Evolutionary conservation across 2,797 vertebrate species (phyloP), one percentile per base, ranked within the genome.

Genomic region (Taenioides sp.): DNA sequence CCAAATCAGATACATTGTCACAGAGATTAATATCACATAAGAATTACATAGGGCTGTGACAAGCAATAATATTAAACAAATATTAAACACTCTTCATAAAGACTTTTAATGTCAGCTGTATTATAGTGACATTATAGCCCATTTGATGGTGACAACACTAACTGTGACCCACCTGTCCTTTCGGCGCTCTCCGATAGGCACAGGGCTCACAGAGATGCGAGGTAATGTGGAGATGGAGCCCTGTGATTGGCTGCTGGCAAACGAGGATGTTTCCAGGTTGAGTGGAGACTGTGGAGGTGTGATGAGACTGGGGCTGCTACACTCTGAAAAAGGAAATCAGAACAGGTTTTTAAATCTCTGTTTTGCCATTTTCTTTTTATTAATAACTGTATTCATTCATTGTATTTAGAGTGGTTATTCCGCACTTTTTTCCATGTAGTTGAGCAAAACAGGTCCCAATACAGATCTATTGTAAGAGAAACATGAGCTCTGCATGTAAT

Each of bases 231-330:
- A 95, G 80, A 97, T 96, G 67, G 96, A 97, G 86, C 95, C 94
- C 86, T 98, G 97, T 1, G 96, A 97, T 86, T 98, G 97, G 93
- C 94, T 96, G 84, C 96, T 97, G 77, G 94, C 87, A 1, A 97
- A 97, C 6, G 96, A 98, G 34, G 96, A 95, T 0, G 96, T 96
- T 88, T 99, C 96, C 73, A 97, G 85, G 77, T 96, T 98, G 74
- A 97, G 93, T 17, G 96, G 97, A 0, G 97, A 98, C 73, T 97
- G 95, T 0, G 96, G 98, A 70, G 98, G 97, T 1, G 97, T 98
- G 90, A 96, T 94, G 85, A 97, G 91, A 82, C 96, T 95, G 80
- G 96, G 95, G 79, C 95, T 97, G 93, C 96, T 98, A 83, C 97
- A 97, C 84, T 98, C 97, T 0, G 96, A 98, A 75, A 97, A 96